Conservation (phyloP, 2,888 invertebrate species). For the Ennomos fuscantarius region DNA sequence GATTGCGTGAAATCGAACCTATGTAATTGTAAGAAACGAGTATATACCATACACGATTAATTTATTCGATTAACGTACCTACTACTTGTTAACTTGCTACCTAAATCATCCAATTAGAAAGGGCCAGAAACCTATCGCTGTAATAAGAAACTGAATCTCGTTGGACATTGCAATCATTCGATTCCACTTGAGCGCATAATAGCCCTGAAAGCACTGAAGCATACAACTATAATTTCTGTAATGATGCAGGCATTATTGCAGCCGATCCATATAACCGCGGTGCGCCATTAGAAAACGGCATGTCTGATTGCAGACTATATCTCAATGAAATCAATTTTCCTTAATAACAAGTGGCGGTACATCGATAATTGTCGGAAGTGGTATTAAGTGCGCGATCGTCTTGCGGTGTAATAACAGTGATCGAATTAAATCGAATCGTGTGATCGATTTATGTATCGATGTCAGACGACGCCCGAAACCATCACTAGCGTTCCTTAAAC, state of each 20-base stretch:
- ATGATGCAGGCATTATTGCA: conserved; percentile 42
- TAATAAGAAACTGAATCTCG: background rate
- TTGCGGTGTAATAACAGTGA: conserved; percentile 66
- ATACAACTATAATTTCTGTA: conserved; percentile 38
- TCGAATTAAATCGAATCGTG: conserved; percentile 67
- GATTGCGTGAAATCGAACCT: conserved; percentile 25
- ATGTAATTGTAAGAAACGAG: conserved; percentile 21
- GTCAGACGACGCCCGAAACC: conserved; percentile 59
- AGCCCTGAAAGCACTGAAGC: conserved; percentile 35
- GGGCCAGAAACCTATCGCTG: background rate
- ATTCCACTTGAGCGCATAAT: conserved; percentile 30
- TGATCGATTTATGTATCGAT: conserved; percentile 75
- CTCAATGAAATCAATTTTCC: conserved; percentile 65
- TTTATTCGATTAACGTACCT: conserved; percentile 1
- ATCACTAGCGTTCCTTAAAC: conserved; percentile 34
- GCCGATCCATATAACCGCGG: conserved; percentile 45
- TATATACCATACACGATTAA: conserved; percentile 12
- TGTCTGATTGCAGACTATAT: conserved; percentile 50
- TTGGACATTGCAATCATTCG: conserved; percentile 8
- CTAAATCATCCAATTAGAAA: background rate
- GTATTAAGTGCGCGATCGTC: conserved; percentile 63
- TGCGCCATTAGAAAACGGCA: conserved; percentile 51
- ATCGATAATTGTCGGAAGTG: conserved; percentile 69
- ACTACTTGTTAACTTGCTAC: background rate
- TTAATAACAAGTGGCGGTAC: conserved; percentile 59